phyloP scores from a whole-genome alignment of 2,888 invertebrate species.

The Aphidoletes aphidimyza region DNA sequence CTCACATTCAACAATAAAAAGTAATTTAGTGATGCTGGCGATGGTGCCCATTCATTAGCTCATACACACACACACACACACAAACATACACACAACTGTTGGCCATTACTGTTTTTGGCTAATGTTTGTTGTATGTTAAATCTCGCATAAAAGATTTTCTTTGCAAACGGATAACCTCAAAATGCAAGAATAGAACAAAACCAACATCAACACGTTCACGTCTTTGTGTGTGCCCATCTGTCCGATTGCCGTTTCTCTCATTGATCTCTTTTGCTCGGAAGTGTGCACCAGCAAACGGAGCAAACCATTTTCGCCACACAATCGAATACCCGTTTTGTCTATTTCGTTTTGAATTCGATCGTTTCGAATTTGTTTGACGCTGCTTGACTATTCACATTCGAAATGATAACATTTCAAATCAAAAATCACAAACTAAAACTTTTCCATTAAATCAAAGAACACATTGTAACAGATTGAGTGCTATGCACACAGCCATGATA shows the following conservation, averaged over 20 bases:
- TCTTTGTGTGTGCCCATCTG: background rate
- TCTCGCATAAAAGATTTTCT: conserved; percentile 20
- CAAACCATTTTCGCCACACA: too few species aligned
- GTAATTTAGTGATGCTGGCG: background rate
- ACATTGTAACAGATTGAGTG: background rate
- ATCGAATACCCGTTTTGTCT: too few species aligned
- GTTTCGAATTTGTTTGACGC: too few species aligned
- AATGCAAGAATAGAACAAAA: background rate
- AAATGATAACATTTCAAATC: background rate
- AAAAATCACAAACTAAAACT: background rate
- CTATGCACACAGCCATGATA: background rate
- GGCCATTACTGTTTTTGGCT: background rate
- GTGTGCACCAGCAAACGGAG: too few species aligned
- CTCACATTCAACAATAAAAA: conserved; percentile 14
- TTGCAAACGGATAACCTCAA: conserved; percentile 14
- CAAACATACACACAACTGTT: conserved; percentile 1
- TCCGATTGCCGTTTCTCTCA: too few species aligned
- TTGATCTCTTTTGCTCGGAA: too few species aligned
- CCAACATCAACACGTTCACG: conserved; percentile 5
- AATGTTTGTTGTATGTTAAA: conserved; percentile 25
- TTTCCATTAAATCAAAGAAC: background rate
- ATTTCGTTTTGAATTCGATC: too few species aligned
- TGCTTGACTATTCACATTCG: background rate
- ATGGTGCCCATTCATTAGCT: background rate
- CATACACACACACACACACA: too few species aligned